Base-by-base conservation (phyloP, 2,113 vertebrate species). In the Pelobates fuscus region DNA sequence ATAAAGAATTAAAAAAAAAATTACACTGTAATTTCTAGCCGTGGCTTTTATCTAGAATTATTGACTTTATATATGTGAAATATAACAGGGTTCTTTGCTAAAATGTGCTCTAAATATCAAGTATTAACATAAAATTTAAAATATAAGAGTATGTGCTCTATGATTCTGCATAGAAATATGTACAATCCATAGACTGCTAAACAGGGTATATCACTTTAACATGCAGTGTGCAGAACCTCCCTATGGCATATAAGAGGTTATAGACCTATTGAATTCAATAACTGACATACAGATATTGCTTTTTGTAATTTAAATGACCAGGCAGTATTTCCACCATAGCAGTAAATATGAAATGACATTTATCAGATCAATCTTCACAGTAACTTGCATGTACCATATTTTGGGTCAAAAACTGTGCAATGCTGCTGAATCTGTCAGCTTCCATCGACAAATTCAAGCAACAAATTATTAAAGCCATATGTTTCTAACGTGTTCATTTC, bases 381-480 rank as follows among this genome's bases (percentile, higher is more conserved):
- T 58, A 43, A 70, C 8, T 37, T 25, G 30, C 17, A 20, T 14
- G 5, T 26, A 52, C 63, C 2, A 27, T 46, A n/a, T 69, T 59
- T 7, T 59, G 23, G 54, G 67, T 43, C 44, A 52, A 54, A 70
- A 41, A 20, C 32, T 62, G 15, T 18, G 8, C 58, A n/a, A 2
- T 32, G 52, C 21, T 55, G 52, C n/a, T 32, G 14, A 43, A 43
- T 70, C 21, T 58, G 67, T 70, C 67, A 59, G 15, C 1, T 57
- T 58, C 14, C 23, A 6, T 26, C 30, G 27, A 21, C n/a, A 12
- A 37, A 55, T 69, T 27, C 29, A 27, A 25, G 7, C 2, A 27
- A 49, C n/a, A 41, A 24, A 21, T 18, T 70, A 70, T 70, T 26
- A 24, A 70, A 58, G 70, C 41, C 70, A 72, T 72, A 72, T 72